Percentiles rank a stretch among this genome's conserved stretches.
Evolutionary conservation across 2,113 vertebrate species (phyloP).

Genomic region (Plectropomus leopardus): DNA sequence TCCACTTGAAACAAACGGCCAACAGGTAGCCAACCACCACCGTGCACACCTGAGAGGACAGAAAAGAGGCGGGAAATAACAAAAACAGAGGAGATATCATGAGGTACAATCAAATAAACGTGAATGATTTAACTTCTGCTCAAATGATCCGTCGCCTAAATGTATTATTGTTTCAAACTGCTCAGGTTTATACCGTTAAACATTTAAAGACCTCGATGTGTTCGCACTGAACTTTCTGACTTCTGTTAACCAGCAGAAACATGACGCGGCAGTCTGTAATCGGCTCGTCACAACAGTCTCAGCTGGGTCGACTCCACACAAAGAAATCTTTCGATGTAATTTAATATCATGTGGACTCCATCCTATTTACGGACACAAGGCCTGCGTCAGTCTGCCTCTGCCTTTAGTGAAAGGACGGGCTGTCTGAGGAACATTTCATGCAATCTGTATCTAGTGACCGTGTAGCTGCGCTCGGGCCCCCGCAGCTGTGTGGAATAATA

Average conservation of each 20-base stretch:
- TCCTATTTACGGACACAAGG: slow-evolving; percentile 51
- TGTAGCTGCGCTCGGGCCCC: not conserved
- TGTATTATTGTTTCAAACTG: not conserved
- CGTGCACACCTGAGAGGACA: slow-evolving; percentile 90
- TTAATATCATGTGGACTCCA: slow-evolving; percentile 27
- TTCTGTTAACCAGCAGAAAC: not conserved
- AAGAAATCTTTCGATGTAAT: slow-evolving; percentile 57
- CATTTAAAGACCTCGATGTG: not conserved
- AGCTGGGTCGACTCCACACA: slow-evolving; percentile 27
- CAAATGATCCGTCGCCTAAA: not conserved
- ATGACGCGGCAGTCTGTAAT: not conserved
- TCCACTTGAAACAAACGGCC: slow-evolving; percentile 95
- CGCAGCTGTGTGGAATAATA: slow-evolving; percentile 43
- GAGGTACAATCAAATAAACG: not conserved
- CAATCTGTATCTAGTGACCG: slow-evolving; percentile 29
- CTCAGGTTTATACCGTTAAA: too few relatives aligned
- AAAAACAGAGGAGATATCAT: not conserved
- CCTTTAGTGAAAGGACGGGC: slow-evolving; percentile 32
- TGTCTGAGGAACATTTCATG: slow-evolving; percentile 50
- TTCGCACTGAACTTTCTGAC: not conserved
- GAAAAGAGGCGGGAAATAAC: not conserved
- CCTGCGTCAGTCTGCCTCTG: not conserved
- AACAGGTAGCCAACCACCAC: slow-evolving; percentile 92
- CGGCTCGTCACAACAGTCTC: too few relatives aligned
- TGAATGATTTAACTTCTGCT: not conserved